These are phyloP conservation scores for Chloroclystis v-ata DNA, from an alignment of 2,888 invertebrate genomes.

Conservation along the genomic window DNA sequence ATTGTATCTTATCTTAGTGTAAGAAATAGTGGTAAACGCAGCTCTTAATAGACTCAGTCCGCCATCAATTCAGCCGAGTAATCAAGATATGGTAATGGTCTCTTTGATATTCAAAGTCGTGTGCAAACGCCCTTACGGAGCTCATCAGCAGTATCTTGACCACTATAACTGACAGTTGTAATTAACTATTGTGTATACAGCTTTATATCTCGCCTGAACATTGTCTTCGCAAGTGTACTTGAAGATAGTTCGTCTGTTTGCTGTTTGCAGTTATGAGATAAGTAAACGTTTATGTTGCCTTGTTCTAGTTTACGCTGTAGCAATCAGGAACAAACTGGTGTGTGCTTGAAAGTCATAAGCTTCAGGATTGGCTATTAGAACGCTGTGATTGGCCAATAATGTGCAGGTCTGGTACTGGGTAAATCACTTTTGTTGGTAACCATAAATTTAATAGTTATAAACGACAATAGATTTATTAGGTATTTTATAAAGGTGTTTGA, in stretches of 20 bases:
- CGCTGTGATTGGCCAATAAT: not conserved
- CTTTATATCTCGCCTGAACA: conserved; percentile 9
- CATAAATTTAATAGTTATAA: no score
- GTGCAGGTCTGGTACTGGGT: not conserved
- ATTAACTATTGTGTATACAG: conserved; percentile 31
- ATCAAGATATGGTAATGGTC: conserved; percentile 62
- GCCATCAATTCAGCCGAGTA: conserved; percentile 40
- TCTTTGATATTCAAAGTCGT: conserved; percentile 58
- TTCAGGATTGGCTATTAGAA: not conserved
- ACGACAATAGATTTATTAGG: no score
- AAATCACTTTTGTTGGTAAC: no score
- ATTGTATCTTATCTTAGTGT: no score
- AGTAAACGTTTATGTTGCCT: conserved; percentile 8
- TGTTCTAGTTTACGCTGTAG: not conserved
- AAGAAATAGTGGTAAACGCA: conserved; percentile 20
- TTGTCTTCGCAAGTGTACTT: conserved; percentile 12
- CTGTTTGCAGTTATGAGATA: conserved; percentile 14
- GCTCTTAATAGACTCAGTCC: conserved; percentile 42
- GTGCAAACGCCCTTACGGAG: conserved; percentile 42
- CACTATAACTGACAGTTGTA: conserved; percentile 34
- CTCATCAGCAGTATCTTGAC: conserved; percentile 46
- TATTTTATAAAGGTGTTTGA: no score
- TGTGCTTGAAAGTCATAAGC: conserved; percentile 1
- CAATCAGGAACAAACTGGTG: not conserved
- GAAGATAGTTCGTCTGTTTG: not conserved